These are phyloP conservation scores for Abscondita cerata DNA, from an alignment of 2,888 invertebrate genomes.

Conservation along the genomic window DNA sequence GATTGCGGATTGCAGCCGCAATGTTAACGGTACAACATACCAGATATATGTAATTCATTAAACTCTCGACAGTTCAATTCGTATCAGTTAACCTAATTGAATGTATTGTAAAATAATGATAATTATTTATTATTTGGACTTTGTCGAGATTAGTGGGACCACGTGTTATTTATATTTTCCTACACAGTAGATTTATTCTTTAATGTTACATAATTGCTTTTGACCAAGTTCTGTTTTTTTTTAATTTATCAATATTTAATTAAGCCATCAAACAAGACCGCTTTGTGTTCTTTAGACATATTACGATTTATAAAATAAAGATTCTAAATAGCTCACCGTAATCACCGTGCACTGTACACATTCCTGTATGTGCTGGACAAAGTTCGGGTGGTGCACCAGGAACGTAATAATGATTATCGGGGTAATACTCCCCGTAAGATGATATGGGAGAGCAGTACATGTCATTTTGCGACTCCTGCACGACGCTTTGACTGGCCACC, in stretches of 20 bases:
- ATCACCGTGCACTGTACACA: slow-evolving; percentile 77
- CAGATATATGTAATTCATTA: background rate
- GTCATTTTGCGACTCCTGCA: slow-evolving; percentile 55
- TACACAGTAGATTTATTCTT: background rate
- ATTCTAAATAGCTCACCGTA: slow-evolving; percentile 66
- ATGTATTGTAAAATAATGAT: slow-evolving; percentile 8
- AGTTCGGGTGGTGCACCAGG: slow-evolving; percentile 56
- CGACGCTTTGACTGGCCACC: slow-evolving; percentile 59
- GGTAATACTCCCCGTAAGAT: slow-evolving; percentile 66
- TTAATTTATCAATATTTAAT: no score
- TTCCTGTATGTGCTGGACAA: slow-evolving; percentile 67
- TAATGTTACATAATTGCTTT: background rate
- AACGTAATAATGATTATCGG: slow-evolving; percentile 63
- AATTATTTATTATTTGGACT: slow-evolving; percentile 9
- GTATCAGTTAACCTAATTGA: slow-evolving; percentile 6
- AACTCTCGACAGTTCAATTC: background rate
- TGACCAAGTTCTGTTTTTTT: background rate
- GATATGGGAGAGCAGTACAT: slow-evolving; percentile 59
- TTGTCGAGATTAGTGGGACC: background rate
- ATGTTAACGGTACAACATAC: no score
- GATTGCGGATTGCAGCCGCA: no score
- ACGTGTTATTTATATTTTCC: slow-evolving; percentile 6
- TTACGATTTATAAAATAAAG: no score
- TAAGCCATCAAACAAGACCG: no score
- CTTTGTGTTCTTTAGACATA: no score